Percentiles rank a stretch among this genome's conserved stretches.
phyloP scores from a whole-genome alignment of 2,113 vertebrate genomes.

The Pseudois nayaur region DNA sequence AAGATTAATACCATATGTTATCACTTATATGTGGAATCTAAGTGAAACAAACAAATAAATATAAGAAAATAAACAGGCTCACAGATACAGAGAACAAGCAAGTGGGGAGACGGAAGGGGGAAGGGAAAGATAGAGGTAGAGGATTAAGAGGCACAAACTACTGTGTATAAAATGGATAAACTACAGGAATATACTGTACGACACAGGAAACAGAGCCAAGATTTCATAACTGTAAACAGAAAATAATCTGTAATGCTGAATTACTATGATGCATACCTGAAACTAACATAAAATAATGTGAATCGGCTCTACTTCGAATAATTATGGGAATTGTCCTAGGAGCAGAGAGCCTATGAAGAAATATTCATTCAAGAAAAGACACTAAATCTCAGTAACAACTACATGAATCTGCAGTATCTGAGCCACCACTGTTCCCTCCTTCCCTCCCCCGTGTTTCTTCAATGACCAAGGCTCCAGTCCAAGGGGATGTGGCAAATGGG shows the following conservation, averaged over 20 bases:
- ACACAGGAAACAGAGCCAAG: not conserved
- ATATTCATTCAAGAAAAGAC: not conserved
- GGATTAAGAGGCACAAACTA: not conserved
- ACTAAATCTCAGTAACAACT: not conserved
- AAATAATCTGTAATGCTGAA: not conserved
- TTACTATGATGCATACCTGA: not conserved
- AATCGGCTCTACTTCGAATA: not conserved
- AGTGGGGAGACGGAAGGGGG: not conserved
- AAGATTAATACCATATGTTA: not conserved
- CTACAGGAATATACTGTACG: not conserved
- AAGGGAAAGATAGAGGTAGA: not conserved
- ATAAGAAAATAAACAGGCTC: not conserved
- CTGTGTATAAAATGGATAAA: not conserved
- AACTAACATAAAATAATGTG: not conserved
- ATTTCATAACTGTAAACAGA: not conserved
- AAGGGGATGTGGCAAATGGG: not conserved
- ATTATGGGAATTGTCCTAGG: not conserved
- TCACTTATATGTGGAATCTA: not conserved
- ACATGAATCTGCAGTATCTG: not conserved
- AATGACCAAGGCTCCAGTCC: not conserved
- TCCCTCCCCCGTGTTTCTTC: not conserved
- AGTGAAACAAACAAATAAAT: not conserved
- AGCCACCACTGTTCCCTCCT: not conserved
- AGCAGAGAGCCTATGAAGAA: not conserved
- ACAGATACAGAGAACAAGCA: not conserved